Conservation (phyloP, 2,797 vertebrate species). For the Artibeus lituratus region DNA sequence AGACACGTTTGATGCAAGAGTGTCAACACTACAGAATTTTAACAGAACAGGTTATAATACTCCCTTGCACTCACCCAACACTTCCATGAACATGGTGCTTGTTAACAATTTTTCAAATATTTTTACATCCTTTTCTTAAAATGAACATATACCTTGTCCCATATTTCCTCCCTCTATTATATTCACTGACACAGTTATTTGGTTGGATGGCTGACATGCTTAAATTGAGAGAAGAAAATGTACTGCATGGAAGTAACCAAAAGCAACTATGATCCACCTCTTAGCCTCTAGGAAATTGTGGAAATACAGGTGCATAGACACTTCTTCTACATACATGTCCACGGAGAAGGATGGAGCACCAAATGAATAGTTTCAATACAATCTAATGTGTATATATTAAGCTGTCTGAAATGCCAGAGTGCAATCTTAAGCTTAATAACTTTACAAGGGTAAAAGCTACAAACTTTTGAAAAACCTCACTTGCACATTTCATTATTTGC, state of each 20-base stretch:
- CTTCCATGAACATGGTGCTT: not conserved
- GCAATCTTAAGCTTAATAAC: not conserved
- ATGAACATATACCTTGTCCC: not conserved
- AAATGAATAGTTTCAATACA: not conserved
- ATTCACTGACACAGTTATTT: not conserved
- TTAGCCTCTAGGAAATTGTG: not conserved
- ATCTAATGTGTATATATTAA: not conserved
- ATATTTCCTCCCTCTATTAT: not conserved
- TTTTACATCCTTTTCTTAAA: not conserved
- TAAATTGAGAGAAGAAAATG: not conserved
- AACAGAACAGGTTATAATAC: not conserved
- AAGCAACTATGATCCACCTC: not conserved
- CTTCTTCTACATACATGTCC: not conserved
- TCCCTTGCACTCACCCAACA: not conserved
- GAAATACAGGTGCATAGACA: not conserved
- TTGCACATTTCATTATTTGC: not conserved
- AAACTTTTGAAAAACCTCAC: not conserved
- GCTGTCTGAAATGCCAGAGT: not conserved
- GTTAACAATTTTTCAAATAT: not conserved
- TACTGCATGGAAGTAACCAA: not conserved
- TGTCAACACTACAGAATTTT: not conserved
- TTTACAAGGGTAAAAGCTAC: not conserved
- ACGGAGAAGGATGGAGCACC: not conserved
- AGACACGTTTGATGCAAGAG: not conserved
- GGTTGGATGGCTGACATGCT: not conserved